Conservation (phyloP, 2,888 invertebrate genomes). For the Lithophane ornitopus region DNA sequence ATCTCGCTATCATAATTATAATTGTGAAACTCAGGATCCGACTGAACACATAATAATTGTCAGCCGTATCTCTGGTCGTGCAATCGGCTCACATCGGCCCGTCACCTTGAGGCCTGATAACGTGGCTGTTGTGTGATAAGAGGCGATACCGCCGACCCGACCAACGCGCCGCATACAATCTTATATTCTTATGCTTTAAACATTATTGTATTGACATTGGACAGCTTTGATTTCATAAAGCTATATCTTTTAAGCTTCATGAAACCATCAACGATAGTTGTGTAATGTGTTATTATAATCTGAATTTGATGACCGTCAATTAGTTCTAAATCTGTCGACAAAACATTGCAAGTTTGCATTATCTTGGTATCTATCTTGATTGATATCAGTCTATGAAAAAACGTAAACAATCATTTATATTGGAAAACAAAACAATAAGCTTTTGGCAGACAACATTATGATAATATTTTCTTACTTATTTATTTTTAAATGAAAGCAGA, state of each 20-base stretch:
- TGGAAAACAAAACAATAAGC: constrained; percentile 18
- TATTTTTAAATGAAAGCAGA: not conserved
- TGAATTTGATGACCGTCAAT: constrained; percentile 30
- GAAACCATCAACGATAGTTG: constrained; percentile 3
- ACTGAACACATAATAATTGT: constrained; percentile 73
- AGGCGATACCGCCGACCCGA: constrained; percentile 60
- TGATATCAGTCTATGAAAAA: constrained; percentile 1
- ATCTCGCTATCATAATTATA: constrained; percentile 41
- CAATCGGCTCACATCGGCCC: constrained; percentile 84
- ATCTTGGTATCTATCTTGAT: constrained; percentile 36
- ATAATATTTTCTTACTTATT: not conserved
- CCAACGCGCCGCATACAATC: constrained; percentile 49
- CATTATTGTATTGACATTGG: constrained; percentile 54
- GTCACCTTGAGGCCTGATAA: constrained; percentile 89
- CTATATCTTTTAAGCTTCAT: constrained; percentile 26
- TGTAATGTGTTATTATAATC: constrained; percentile 12
- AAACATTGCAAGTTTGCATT: constrained; percentile 13
- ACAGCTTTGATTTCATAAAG: constrained; percentile 56
- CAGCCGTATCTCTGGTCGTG: constrained; percentile 77
- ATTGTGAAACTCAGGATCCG: constrained; percentile 65
- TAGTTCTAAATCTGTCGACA: constrained; percentile 15
- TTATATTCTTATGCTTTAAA: constrained; percentile 57
- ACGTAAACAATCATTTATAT: constrained; percentile 12
- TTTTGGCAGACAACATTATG: not conserved
- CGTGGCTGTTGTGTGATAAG: constrained; percentile 68